Base-by-base conservation (phyloP, 2,888 invertebrate genomes). In the Tortricodes alternella region DNA sequence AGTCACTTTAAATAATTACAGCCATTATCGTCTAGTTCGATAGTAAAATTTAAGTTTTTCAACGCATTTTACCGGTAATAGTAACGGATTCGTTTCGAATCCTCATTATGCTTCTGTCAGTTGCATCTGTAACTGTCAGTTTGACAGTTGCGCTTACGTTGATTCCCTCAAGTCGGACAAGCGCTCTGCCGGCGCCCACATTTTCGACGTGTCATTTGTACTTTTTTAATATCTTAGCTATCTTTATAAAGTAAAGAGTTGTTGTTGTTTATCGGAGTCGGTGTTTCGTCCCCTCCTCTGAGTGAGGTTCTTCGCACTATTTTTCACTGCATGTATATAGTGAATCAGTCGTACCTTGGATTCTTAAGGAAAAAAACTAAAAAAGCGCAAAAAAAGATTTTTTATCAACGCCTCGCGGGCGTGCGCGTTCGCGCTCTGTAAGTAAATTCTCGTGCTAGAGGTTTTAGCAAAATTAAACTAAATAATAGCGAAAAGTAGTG, bases 401-500 rank as follows among this genome's bases (percentile, higher is more conserved):
- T 85, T 83, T 85, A 80, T 80, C 67, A 62, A 76, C 70, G 74
- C 73, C 70, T 79, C 81, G 80, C 78, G 82, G 82, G 78, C 78
- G 76, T 78, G 63, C 70, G 68, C 62, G 68, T 68, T 62, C 55
- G 64, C 46, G 63, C 59, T 63, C 70, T 72, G 69, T 73, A 67
- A 78, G 80, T 79, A 79, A 80, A 76, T 76, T 78, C 69, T 78
- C 72, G 76, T 78, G 78, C 78, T 85, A 83, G 83, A 71, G 69
- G 71, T 75, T 76, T 80, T 85, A 86, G 85, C 81, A 73, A 86
- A 89, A 89, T 88, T 69, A 74, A n/a, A 67, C 67, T 75, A 61
- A 57, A 61, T 43, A 65, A 85, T 86, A 87, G 87, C 80, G 73
- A 78, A 81, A 76, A 80, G 88, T 89, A 89, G 89, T 76, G 83